A percentile compares a stretch with the other conserved stretches of the same genome.
Conservation (phyloP, 2,888 invertebrate genomes). For the Philaethria dido region DNA sequence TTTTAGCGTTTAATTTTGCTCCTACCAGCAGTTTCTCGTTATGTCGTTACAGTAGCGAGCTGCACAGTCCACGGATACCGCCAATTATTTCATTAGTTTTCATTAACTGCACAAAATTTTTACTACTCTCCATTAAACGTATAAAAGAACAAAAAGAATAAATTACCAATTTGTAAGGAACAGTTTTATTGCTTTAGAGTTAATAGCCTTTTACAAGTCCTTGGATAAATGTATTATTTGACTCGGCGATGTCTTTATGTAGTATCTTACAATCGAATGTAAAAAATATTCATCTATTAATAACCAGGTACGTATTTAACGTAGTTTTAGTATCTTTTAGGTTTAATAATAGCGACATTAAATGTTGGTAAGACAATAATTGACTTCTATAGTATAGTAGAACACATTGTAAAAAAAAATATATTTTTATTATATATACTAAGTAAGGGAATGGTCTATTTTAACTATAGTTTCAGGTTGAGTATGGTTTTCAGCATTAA, state of each 20-base stretch:
- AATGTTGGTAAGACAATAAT: too few relatives aligned
- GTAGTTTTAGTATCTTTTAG: background rate
- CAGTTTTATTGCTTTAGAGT: slow-evolving; percentile 31
- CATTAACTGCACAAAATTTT: slow-evolving; percentile 51
- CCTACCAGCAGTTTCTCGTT: background rate
- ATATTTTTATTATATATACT: too few relatives aligned
- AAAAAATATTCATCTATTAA: background rate
- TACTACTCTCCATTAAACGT: slow-evolving; percentile 43
- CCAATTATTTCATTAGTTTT: slow-evolving; percentile 71
- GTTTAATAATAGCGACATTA: too few relatives aligned
- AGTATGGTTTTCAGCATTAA: too few relatives aligned
- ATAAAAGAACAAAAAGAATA: slow-evolving; percentile 35
- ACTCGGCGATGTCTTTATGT: background rate
- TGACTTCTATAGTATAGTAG: too few relatives aligned
- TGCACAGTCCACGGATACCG: slow-evolving; percentile 52
- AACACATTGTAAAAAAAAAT: too few relatives aligned
- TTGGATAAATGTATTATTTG: background rate
- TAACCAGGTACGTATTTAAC: background rate
- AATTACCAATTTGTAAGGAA: slow-evolving; percentile 26
- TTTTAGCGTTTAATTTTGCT: background rate
- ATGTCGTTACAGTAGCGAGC: slow-evolving; percentile 11
- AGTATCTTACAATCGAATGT: background rate
- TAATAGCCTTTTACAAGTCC: background rate
- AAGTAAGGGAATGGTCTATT: too few relatives aligned
- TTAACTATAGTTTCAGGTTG: too few relatives aligned